Evolutionary conservation across 2,797 vertebrate genomes (phyloP), one percentile per base, ranked within the genome.

Genomic region (Lagodon rhomboides): DNA sequence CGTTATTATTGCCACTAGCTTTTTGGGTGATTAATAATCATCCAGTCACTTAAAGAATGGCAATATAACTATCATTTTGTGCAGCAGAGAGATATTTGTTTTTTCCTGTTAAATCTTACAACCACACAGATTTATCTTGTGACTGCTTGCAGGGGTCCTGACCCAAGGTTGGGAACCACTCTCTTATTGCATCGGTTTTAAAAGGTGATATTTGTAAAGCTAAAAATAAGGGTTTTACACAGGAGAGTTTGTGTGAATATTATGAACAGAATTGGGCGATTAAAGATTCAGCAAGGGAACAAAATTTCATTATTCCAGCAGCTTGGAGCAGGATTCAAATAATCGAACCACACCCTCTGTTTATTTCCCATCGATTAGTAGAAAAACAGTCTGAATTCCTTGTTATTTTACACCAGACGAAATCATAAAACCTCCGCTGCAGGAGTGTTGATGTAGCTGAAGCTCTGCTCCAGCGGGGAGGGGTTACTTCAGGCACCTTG

Each of bases 401-500:
- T 0, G 0, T 70, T 43, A n/a, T 51, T 59, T 49, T 10, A 15
- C 10, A 17, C 8, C 15, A n/a, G 20, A 22, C 16, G 7, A 11
- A 54, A 43, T 18, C 6, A 4, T 15, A 25, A 59, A 61, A 0
- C 5, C 8, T 62, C 10, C 4, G 10, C 7, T 11, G 58, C 12
- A 46, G 55, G 30, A 30, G 20, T 23, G 64, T 55, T 46, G 69
- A n/a, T 50, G 63, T 1, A 38, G 49, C 81, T 12, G 46, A 23
- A 49, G 46, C 22, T 25, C 20, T 3, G 0, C n/a, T 27, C 60
- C 11, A 51, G 34, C 38, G 25, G n/a, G 1, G 27, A 58, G 34
- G 55, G 51, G 30, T 53, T 43, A 16, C 72, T 73, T 72, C 81
- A 56, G 77, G 69, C 61, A 27, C 74, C 69, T 47, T 58, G 20